Base-by-base conservation (phyloP, 2,797 vertebrate species). In the Cyprinella venusta region DNA sequence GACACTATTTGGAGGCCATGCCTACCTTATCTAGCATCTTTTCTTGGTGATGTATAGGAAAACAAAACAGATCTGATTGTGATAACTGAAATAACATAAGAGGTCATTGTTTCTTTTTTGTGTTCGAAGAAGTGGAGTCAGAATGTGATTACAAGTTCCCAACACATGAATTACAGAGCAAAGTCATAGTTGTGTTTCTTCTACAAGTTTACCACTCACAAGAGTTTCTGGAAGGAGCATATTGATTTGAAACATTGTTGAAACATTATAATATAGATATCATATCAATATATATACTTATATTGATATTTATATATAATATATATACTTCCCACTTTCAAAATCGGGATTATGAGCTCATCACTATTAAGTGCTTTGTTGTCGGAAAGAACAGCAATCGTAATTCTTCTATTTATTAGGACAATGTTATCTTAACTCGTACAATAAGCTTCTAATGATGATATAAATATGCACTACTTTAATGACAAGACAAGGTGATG, bases 21-120 rank as follows among this genome's bases (percentile, higher is more conserved):
- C 45, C 38, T 80, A 42, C 68, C 68, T 80, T 45, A 80, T 85
- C 84, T 87, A 56, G 30, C n/a, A 45, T 71, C 12, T 80, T 74
- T 3, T 18, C 21, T 74, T 15, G 42, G 18, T 74, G 52, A 74
- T 24, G 0, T 61, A 15, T 26, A 61, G 59, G 3, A 26, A 69
- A 50, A 79, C 50, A 36, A 21, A 36, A 19, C 26, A 78, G 50
- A 59, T 30, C 61, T 63, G 61, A 30, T 59, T 42, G 10, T 30
- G n/a, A 42, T 59, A 21, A 42, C 12, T 36, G 10, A 54, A 54
- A 38, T n/a, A 69, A 69, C 33, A 30, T 18, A 71, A 45, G 12
- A 21, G 33, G 18, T 69, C 65, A 42, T 8, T 71, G 12, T 71
- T 36, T 80, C 2, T 26, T 40, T 40, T 54, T 6, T 68, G 76